Base-by-base conservation (phyloP, 2,797 vertebrate species). In the Myotis planiceps region DNA sequence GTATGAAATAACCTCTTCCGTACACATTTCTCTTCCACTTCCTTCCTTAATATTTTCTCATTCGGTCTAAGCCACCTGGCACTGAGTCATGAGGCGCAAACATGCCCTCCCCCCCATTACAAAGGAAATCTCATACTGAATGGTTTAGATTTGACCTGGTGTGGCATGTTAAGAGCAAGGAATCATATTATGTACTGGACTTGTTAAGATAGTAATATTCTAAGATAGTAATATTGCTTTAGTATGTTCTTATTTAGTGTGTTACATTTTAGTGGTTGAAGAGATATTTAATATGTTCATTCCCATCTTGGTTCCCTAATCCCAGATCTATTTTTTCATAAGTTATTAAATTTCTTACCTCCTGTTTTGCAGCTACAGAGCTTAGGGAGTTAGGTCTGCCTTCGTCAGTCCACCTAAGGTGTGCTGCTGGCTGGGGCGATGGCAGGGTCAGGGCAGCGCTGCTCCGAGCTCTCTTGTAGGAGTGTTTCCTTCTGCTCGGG, bases 131-230 rank as follows among this genome's bases (percentile, higher is more conserved):
- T 63, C 51, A 68, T 69, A 15, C 29, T 29, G 16, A 45, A 1
- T 69, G 74, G 47, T 96, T 86, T 80, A 29, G 21, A 82, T 92
- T 92, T 91, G 86, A 90, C 66, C 39, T 65, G 2, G 34, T 58
- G 4, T 34, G 51, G 32, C 18, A 1, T 60, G 29, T 34, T 47
- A 49, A 68, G 66, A 86, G 18, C 69, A 92, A 85, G 34, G 80
- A 86, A 3, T 90, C 45, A 27, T 34, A n/a, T 63, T 58, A 27
- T 60, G 9, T 68, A 60, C 55, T 66, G 6, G 88, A 34, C n/a
- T 71, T 80, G 49, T 58, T 65, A 65, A 34, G 58, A 29, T 60
- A 27, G 58, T 58, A 34, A 37, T 87, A 1, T 34, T 79, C 21
- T 80, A 55, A 75, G 27, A 82, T 60, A 25, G 29, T 76, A 74